These are phyloP conservation scores for Venustaconcha ellipsiformis DNA, from an alignment of 1,140 invertebrate genomes.

Conservation along the genomic window DNA sequence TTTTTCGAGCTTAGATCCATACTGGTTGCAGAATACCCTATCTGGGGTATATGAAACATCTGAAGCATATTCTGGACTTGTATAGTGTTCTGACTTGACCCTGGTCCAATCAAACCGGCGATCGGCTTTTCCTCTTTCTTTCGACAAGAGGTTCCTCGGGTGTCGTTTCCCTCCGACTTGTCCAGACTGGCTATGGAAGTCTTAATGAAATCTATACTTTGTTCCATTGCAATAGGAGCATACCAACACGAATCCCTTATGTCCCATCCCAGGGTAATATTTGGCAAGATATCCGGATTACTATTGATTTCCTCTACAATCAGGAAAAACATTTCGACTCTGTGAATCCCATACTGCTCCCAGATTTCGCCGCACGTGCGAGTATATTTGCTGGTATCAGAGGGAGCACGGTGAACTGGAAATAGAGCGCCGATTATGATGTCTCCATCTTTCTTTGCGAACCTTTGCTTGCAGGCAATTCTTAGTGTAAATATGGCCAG, in stretches of 20 bases:
- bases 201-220: conserved; percentile 81
- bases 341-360: conserved; percentile 84
- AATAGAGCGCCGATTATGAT: conserved; percentile 82
- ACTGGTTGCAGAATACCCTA: conserved; percentile 86
- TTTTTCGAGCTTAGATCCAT: conserved; percentile 83
- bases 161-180: conserved; percentile 22
- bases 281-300: conserved; percentile 69
- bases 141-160: conserved; percentile 8
- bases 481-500: neutral
- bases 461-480: conserved; percentile 52
- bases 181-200: conserved; percentile 73
- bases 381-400: conserved; percentile 51
- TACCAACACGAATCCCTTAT: conserved; percentile 87
- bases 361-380: conserved; percentile 68
- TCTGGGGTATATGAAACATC: conserved; percentile 84
- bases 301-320: conserved; percentile 74
- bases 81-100: conserved; percentile 77
- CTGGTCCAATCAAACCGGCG: conserved; percentile 80
- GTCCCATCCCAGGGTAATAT: conserved; percentile 80
- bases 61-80: conserved; percentile 87
- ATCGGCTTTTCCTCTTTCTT: conserved; percentile 68
- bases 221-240: conserved; percentile 81
- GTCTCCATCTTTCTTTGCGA: conserved; percentile 74
- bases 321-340: conserved; percentile 78
- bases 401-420: conserved; percentile 79